Evolutionary conservation across 2,113 vertebrate species (phyloP).

Genomic region (Pantherophis guttatus): DNA sequence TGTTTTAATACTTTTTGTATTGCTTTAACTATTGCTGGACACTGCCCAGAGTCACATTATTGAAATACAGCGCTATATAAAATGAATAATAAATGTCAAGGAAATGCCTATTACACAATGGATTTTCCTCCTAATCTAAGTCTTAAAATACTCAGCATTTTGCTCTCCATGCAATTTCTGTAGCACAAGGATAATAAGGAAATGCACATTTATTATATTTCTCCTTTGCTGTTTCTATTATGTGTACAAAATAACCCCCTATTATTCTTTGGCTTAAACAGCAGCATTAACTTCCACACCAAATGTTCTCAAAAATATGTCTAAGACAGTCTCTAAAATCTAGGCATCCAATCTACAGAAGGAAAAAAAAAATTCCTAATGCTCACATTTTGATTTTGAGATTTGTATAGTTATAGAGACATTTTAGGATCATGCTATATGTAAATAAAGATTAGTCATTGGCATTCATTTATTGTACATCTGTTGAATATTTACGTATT

Average conservation of each 20-base stretch:
- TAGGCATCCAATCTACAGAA: not conserved
- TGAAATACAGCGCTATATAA: not conserved
- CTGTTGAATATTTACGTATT: constrained; percentile 3
- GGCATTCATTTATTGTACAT: constrained; percentile 6
- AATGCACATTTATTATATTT: not conserved
- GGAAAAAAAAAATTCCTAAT: not conserved
- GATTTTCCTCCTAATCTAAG: not conserved
- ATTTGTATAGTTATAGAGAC: not conserved
- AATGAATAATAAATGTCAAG: not conserved
- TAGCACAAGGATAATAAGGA: not conserved
- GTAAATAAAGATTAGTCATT: constrained; percentile 2
- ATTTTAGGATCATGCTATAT: not conserved
- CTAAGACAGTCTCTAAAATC: not conserved
- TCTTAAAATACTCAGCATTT: not conserved
- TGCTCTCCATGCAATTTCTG: not conserved
- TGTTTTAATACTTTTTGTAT: not conserved
- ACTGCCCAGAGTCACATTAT: not conserved
- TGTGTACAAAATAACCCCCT: not conserved
- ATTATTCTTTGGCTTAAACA: not conserved
- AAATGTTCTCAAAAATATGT: not conserved
- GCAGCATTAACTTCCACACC: not conserved
- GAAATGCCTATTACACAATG: not conserved
- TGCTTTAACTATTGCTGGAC: not conserved
- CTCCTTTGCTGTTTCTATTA: not conserved
- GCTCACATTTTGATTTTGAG: not conserved